Evolutionary conservation across 2,113 vertebrate genomes (phyloP), one percentile per base, ranked within the genome.

Genomic region (Nicator chloris): DNA sequence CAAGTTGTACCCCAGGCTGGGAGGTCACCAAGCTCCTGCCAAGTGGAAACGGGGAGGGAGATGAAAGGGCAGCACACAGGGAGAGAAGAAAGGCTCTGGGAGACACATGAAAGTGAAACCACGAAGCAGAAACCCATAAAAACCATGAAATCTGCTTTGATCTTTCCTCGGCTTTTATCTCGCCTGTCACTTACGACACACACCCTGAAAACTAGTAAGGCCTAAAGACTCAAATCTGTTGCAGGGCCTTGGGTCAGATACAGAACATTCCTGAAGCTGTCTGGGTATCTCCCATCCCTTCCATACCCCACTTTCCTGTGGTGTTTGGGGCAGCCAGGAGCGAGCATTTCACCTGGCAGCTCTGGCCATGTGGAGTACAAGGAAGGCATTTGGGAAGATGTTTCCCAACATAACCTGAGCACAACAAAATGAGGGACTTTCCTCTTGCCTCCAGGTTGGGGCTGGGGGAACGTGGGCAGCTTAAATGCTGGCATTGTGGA

Each of bases 101-200:
- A 86, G 39, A 56, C 15, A 35, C 39, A 7, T 49, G 76, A 92
- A 92, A 97, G 66, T 23, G 73, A 96, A 94, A 92, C 45, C 54
- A 44, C 90, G 82, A 70, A 92, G 75, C 57, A 59, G 10, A 60
- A 92, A 69, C 49, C 91, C 81, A 85, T n/a, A 69, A 71, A 92
- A 54, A 7, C 88, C 82, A 66, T 65, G 50, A 88, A 82, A 88
- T 13, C 30, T 0, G 11, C 91, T 96, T 95, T 92, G 83, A 95
- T 95, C 88, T 91, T 86, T 15, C 51, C 88, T 78, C 72, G 49
- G 83, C 80, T 93, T 90, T 88, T 59, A 70, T 88, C 92, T 92
- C 0, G 0, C 27, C 31, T 21, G 30, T 42, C 5, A 2, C 42
- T 44, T 26, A 45, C 3, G 0, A 63, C 47, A 54, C 44, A 42